These are phyloP conservation scores for Saguinus imperator DNA, from an alignment of 2,113 vertebrate species.

Conservation along the genomic window DNA sequence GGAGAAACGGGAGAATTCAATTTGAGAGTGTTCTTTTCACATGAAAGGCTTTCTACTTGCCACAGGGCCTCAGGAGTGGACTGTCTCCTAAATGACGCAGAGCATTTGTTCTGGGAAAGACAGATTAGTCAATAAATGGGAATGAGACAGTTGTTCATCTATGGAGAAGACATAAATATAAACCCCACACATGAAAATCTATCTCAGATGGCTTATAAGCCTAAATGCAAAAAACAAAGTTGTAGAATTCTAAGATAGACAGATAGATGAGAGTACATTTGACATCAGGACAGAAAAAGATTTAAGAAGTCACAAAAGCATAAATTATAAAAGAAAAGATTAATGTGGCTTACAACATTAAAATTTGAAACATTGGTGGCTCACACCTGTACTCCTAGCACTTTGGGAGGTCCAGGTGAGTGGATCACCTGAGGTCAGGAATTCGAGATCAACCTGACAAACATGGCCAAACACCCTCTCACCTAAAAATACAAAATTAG, in stretches of 20 bases:
- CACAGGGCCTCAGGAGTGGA: rapidly evolving
- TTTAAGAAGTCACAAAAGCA: background rate
- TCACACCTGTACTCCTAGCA: too few species aligned
- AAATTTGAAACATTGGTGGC: background rate
- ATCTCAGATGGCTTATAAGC: background rate
- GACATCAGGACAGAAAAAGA: background rate
- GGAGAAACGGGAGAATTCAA: background rate
- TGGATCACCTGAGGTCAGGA: too few species aligned
- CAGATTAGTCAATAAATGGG: background rate
- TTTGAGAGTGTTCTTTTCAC: background rate
- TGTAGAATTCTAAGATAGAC: background rate
- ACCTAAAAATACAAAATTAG: too few species aligned
- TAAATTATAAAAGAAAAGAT: background rate
- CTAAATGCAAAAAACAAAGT: background rate
- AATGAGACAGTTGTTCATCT: background rate
- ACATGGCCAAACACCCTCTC: too few species aligned
- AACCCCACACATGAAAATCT: background rate
- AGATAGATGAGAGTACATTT: background rate
- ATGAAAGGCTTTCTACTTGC: background rate
- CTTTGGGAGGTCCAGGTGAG: too few species aligned
- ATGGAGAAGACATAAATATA: background rate
- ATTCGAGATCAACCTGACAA: too few species aligned
- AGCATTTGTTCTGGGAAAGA: background rate
- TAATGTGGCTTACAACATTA: background rate
- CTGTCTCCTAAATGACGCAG: background rate